Percentiles rank a stretch among this genome's conserved stretches.
phyloP scores from a whole-genome alignment of 2,113 vertebrate species.

The Phrynosoma platyrhinos region DNA sequence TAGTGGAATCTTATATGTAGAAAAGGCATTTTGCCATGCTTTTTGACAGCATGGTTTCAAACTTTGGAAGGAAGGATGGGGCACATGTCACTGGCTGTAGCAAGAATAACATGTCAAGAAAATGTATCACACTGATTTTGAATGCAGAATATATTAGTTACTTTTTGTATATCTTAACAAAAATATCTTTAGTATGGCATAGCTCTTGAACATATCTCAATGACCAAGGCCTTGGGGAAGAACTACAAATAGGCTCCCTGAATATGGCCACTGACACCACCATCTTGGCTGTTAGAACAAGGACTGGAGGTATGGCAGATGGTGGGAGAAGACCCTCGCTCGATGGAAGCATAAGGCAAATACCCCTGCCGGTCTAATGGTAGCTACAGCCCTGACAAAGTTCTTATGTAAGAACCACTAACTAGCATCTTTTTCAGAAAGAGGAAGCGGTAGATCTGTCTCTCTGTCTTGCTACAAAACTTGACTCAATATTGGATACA shows the following conservation, averaged over 20 bases:
- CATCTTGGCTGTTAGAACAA: too few relatives aligned
- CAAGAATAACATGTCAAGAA: neutral
- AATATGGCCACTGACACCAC: too few relatives aligned
- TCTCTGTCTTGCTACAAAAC: neutral
- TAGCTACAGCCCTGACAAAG: neutral
- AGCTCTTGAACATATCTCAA: neutral
- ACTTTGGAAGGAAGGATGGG: neutral
- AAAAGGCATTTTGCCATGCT: neutral
- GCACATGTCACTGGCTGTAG: neutral
- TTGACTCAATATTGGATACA: neutral
- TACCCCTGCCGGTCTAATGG: too few relatives aligned
- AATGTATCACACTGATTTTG: constrained; percentile 10
- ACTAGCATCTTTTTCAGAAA: neutral
- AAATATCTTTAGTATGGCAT: neutral
- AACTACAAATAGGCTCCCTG: too few relatives aligned
- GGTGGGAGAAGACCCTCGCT: too few relatives aligned
- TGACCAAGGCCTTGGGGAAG: neutral
- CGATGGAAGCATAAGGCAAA: too few relatives aligned
- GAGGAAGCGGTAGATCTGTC: too few relatives aligned
- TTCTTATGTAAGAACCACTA: neutral
- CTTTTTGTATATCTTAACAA: neutral
- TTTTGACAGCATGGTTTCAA: neutral
- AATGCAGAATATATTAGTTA: neutral
- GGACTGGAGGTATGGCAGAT: too few relatives aligned
- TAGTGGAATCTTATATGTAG: constrained; percentile 14